A percentile compares a stretch with the other conserved stretches of the same genome.
Conservation (phyloP, 2,888 invertebrate species). For the Acleris sparsana region DNA sequence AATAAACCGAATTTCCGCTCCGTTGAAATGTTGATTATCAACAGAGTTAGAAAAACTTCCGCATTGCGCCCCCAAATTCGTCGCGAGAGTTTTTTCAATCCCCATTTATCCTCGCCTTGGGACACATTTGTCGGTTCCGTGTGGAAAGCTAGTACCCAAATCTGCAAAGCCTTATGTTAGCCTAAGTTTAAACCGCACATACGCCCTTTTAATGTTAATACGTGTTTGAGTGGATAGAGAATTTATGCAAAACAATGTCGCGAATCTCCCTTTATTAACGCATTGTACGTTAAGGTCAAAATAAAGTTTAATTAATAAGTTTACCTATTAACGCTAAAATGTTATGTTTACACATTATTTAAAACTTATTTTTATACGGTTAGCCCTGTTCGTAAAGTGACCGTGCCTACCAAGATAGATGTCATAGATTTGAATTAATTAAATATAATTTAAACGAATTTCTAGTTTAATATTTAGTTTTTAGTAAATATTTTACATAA, state of each 20-base stretch:
- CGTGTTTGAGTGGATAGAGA: neutral
- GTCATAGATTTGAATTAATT: no score
- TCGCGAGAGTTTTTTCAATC: slow-evolving; percentile 31
- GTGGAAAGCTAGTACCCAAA: slow-evolving; percentile 14
- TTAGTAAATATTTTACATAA: no score
- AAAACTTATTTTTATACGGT: no score
- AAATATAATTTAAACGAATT: no score
- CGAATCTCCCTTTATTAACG: neutral
- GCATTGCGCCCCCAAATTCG: neutral
- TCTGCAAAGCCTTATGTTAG: neutral
- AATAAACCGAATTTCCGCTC: neutral
- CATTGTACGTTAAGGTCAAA: neutral
- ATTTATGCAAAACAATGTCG: slow-evolving; percentile 1
- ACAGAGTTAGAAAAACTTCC: slow-evolving; percentile 1
- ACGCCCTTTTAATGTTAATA: neutral
- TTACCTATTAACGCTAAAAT: no score
- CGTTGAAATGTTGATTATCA: neutral
- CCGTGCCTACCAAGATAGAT: no score
- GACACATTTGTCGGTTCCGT: slow-evolving; percentile 25
- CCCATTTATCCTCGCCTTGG: slow-evolving; percentile 32
- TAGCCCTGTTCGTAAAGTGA: no score
- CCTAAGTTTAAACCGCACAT: neutral
- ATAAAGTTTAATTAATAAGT: neutral
- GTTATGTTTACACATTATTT: no score
- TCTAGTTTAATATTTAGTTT: no score